Evolutionary conservation across 1,140 invertebrate genomes (phyloP).

Genomic region (Drosophila triauraria): DNA sequence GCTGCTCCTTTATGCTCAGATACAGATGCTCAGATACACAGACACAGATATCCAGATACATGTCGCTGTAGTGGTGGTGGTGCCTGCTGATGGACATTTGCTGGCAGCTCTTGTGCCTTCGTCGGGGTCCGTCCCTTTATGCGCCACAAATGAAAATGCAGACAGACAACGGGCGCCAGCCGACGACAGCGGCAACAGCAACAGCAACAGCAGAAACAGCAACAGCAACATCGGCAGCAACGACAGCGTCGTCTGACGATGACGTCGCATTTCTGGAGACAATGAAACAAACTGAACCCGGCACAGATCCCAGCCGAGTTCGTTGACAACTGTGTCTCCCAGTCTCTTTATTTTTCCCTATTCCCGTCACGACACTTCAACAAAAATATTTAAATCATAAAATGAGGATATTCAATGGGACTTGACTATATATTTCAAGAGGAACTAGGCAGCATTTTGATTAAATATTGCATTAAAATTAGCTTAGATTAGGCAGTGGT

Average conservation of each 20-base stretch:
- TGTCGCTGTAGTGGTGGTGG: slow-evolving; percentile 56
- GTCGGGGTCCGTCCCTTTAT: slow-evolving; percentile 68
- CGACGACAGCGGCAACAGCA: slow-evolving; percentile 37
- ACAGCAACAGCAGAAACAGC: slow-evolving; percentile 26
- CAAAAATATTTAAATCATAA: slow-evolving; percentile 2
- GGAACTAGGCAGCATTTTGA: too few species aligned
- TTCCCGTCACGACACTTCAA: not conserved
- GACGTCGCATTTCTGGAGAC: slow-evolving; percentile 80
- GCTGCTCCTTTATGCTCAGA: slow-evolving; percentile 61
- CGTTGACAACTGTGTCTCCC: slow-evolving; percentile 65
- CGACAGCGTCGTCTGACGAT: slow-evolving; percentile 69
- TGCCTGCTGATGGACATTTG: slow-evolving; percentile 74
- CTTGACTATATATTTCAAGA: too few species aligned
- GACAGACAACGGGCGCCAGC: slow-evolving; percentile 80
- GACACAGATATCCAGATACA: slow-evolving; percentile 38
- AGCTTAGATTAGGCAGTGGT: not conserved
- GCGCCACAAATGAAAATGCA: slow-evolving; percentile 82
- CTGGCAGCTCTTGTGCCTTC: slow-evolving; percentile 76
- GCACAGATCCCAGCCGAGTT: slow-evolving; percentile 65
- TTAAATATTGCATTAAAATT: too few species aligned
- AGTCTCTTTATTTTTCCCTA: slow-evolving; percentile 1
- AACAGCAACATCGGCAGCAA: slow-evolving; percentile 30
- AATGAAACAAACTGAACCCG: slow-evolving; percentile 72
- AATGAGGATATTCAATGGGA: too few species aligned
- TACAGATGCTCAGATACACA: slow-evolving; percentile 27